Percentiles rank a stretch among this genome's conserved stretches.
These are phyloP conservation scores for Archilochus colubris DNA, from an alignment of 2,113 vertebrate genomes.

Conservation along the genomic window DNA sequence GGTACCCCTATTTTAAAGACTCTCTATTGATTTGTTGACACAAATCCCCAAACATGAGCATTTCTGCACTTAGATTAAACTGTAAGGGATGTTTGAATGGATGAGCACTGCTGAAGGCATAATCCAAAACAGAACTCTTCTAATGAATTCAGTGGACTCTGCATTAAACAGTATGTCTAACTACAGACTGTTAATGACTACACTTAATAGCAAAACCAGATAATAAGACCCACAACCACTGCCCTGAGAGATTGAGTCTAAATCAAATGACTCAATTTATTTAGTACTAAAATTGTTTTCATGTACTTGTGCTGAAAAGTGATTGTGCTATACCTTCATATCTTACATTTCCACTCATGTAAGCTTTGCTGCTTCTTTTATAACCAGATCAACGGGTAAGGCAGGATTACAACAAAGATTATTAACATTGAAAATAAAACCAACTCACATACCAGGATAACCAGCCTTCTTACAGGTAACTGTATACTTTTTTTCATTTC, in stretches of 20 bases:
- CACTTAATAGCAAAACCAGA: slow-evolving; percentile 16
- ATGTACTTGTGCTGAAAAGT: background rate
- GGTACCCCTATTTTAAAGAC: background rate
- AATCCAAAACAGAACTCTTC: slow-evolving; percentile 53
- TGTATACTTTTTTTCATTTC: background rate
- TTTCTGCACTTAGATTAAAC: slow-evolving; percentile 36
- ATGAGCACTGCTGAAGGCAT: slow-evolving; percentile 39
- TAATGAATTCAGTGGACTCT: slow-evolving; percentile 30
- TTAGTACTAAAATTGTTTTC: background rate
- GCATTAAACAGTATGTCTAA: background rate
- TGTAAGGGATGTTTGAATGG: background rate
- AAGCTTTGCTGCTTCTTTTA: background rate
- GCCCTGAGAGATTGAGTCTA: background rate
- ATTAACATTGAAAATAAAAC: background rate
- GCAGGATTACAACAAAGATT: background rate
- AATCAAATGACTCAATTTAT: slow-evolving; percentile 6
- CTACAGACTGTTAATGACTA: background rate
- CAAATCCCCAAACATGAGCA: slow-evolving; percentile 2
- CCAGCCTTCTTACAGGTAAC: background rate
- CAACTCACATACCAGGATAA: background rate
- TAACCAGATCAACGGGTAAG: background rate
- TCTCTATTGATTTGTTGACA: background rate
- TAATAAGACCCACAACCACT: background rate
- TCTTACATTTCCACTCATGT: background rate
- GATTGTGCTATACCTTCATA: background rate